phyloP scores from a whole-genome alignment of 2,888 invertebrate genomes.

The Nineta flava region DNA sequence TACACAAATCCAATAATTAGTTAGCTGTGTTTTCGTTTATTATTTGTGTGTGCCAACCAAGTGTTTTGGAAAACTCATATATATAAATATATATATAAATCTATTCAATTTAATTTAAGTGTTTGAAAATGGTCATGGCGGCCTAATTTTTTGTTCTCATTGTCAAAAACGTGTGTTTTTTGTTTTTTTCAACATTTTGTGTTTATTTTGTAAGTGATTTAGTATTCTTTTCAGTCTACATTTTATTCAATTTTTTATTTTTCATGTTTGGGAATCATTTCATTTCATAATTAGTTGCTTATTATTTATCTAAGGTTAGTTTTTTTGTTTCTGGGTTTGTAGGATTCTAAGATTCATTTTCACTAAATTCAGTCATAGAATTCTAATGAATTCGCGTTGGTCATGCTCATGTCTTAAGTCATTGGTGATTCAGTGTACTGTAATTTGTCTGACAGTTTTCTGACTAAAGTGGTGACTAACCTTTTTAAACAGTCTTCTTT shows the following conservation, averaged over 20 bases:
- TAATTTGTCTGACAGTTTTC: background rate
- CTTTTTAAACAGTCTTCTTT: background rate
- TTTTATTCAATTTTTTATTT: background rate
- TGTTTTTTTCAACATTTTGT: background rate
- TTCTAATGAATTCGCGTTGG: no score
- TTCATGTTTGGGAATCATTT: background rate
- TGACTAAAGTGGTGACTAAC: background rate
- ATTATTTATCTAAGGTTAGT: background rate
- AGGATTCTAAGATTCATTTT: no score
- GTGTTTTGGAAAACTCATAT: no score
- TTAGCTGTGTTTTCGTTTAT: no score
- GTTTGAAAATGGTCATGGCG: background rate
- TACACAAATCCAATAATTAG: no score
- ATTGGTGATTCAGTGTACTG: background rate
- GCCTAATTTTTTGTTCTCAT: background rate
- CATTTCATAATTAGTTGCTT: background rate
- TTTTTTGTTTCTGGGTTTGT: no score
- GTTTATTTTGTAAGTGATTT: background rate
- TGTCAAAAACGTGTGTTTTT: slow-evolving; percentile 3
- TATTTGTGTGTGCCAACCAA: no score
- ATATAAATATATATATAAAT: no score
- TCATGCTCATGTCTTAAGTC: background rate
- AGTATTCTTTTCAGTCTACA: background rate
- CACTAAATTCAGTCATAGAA: no score
- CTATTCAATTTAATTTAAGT: background rate